Conservation (phyloP, 2,888 invertebrate genomes). For the Pogonocherus hispidulus region DNA sequence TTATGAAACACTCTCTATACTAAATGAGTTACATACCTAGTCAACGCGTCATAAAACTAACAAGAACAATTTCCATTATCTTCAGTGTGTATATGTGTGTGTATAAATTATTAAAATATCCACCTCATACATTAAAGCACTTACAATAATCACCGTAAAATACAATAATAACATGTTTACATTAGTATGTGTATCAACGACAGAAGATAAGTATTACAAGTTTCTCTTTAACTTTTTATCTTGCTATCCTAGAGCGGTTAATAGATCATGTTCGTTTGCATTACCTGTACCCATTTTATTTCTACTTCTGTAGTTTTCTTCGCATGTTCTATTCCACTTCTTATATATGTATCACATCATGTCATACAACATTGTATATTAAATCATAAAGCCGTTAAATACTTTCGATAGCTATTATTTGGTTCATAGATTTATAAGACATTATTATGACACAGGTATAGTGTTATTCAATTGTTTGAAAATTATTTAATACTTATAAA, state of each 20-base stretch:
- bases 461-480: too few species aligned
- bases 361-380: not conserved
- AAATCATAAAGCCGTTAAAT: not conserved
- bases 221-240: not conserved
- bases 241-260: not conserved
- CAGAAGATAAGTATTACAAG: not conserved
- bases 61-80: too few species aligned
- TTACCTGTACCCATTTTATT: not conserved
- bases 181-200: not conserved
- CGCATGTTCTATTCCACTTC: not conserved
- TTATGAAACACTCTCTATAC: too few species aligned
- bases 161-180: slow-evolving; percentile 4
- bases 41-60: too few species aligned
- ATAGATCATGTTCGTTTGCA: not conserved
- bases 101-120: not conserved
- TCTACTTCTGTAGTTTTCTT: not conserved
- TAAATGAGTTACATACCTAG: too few species aligned
- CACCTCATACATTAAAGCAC: not conserved
- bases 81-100: too few species aligned
- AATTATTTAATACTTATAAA: too few species aligned
- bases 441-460: too few species aligned
- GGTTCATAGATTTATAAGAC: not conserved
- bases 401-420: not conserved
- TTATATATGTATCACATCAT: not conserved
- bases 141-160: not conserved